phyloP scores from a whole-genome alignment of 2,113 vertebrate genomes.

The Misgurnus mizolepis region DNA sequence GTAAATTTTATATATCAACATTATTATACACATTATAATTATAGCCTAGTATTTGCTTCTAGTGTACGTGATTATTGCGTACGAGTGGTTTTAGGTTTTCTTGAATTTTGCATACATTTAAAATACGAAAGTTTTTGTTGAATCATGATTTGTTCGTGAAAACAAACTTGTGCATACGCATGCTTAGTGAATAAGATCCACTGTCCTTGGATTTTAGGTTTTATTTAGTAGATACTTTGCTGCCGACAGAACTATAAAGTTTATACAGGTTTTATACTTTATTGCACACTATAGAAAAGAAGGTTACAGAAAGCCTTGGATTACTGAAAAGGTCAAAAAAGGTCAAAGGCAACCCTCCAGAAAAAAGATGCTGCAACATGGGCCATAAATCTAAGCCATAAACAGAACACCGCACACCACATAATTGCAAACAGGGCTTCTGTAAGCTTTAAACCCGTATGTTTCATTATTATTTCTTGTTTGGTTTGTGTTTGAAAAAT shows the following conservation, averaged over 20 bases:
- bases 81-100: too few relatives aligned
- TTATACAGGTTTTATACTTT: background rate
- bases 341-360: conserved; percentile 33
- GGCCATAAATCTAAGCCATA: conserved; percentile 42
- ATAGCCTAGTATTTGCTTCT: too few relatives aligned
- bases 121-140: too few relatives aligned
- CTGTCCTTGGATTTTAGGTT: too few relatives aligned
- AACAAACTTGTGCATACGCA: too few relatives aligned
- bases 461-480: conserved; percentile 17
- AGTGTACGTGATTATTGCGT: too few relatives aligned
- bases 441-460: conserved; percentile 36
- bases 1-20: too few relatives aligned
- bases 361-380: conserved; percentile 33
- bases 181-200: too few relatives aligned
- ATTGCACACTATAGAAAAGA: background rate
- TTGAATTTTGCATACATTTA: too few relatives aligned
- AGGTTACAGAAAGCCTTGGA: conserved; percentile 17
- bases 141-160: too few relatives aligned
- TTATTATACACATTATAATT: too few relatives aligned
- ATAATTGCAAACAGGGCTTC: conserved; percentile 52
- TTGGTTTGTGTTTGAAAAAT: conserved; percentile 36
- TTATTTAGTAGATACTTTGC: too few relatives aligned
- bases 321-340: conserved; percentile 12
- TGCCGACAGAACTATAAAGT: background rate
- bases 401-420: conserved; percentile 35